phyloP scores from a whole-genome alignment of 2,113 vertebrate species.

The Chamaetylas fuelleborni region DNA sequence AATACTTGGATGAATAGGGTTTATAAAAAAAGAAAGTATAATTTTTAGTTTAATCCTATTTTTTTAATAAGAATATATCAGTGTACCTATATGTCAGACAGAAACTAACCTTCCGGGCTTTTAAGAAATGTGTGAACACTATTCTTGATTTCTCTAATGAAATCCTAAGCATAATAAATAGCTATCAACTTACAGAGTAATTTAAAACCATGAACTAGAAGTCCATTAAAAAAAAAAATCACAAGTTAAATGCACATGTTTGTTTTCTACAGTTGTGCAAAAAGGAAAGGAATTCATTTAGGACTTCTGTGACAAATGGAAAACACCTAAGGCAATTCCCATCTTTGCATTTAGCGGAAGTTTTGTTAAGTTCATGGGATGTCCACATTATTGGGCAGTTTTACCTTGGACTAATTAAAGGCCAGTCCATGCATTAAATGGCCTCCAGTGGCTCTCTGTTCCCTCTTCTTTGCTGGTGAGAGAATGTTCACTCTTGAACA shows the following conservation, averaged over 20 bases:
- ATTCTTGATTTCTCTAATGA: background rate
- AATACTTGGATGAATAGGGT: background rate
- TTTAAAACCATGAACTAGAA: background rate
- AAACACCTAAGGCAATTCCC: background rate
- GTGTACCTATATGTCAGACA: background rate
- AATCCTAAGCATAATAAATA: background rate
- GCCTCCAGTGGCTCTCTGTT: background rate
- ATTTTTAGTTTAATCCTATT: background rate
- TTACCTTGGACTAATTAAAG: background rate
- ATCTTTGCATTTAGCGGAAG: background rate
- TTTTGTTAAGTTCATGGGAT: background rate
- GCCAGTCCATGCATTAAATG: background rate
- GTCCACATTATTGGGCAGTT: background rate
- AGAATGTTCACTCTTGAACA: background rate
- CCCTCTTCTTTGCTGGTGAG: background rate
- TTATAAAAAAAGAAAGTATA: background rate
- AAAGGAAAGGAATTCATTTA: background rate
- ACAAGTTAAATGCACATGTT: background rate
- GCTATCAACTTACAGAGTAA: background rate
- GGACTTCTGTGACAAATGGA: background rate
- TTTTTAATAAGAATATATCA: background rate
- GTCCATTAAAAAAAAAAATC: background rate
- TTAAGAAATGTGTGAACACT: background rate
- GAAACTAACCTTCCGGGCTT: background rate
- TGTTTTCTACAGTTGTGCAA: background rate